Conservation (phyloP, 64 coral and sea anemone species). For the Hydrozoanthus tunicans region DNA sequence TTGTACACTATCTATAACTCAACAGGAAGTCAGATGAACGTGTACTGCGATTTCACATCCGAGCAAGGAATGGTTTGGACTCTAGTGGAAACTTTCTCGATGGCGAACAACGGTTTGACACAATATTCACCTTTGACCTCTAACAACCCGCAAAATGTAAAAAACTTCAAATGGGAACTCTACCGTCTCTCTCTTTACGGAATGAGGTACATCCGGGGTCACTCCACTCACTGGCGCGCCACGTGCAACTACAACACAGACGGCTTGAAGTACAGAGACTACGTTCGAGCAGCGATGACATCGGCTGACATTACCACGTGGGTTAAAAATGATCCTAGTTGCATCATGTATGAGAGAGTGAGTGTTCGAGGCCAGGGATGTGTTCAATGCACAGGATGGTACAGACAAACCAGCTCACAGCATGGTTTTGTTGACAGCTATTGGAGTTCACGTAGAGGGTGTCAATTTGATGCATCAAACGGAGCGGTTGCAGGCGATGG, state of each 20-base stretch:
- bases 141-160: slow-evolving; percentile 24
- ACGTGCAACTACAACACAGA: slow-evolving; percentile 46
- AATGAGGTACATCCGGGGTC: slow-evolving; percentile 33
- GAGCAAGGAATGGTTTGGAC: slow-evolving; percentile 69
- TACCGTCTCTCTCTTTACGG: slow-evolving; percentile 6
- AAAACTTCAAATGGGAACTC: slow-evolving; percentile 30
- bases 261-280: slow-evolving; percentile 21
- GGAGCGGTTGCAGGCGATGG: neutral
- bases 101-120: neutral
- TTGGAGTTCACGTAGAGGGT: neutral
- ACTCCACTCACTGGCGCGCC: slow-evolving; percentile 59
- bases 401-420: neutral
- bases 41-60: slow-evolving; percentile 61
- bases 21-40: neutral
- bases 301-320: neutral
- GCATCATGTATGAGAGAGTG: slow-evolving; percentile 32
- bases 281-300: neutral
- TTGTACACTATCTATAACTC: slow-evolving; percentile 15
- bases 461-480: neutral
- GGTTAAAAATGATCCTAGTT: neutral
- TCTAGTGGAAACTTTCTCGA: slow-evolving; percentile 44
- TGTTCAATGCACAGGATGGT: slow-evolving; percentile 9
- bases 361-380: slow-evolving; percentile 24
- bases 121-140: neutral
- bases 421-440: slow-evolving; percentile 30